Base-by-base conservation (phyloP, 2,888 invertebrate species). In the Globia sparganii region DNA sequence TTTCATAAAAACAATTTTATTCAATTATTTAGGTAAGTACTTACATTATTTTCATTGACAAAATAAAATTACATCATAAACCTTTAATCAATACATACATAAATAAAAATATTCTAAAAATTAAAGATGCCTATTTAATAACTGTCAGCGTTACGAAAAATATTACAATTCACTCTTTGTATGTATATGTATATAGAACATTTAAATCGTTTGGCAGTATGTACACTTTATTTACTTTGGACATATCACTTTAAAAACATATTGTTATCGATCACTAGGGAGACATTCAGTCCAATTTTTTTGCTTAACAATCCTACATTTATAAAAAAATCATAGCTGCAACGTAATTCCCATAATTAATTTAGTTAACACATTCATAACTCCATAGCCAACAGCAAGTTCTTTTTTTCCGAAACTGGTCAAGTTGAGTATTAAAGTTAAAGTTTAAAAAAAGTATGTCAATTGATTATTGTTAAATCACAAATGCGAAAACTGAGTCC, bases 121-220 rank as follows among this genome's bases (percentile, higher is more conserved):
- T 80, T 81, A 81, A 72, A 78, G 72, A 81, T 85, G 84, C 84
- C 75, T 81, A 80, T 77, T 79, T 68, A 85, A 62, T 85, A 83
- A 64, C 80, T 72, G 83, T 85, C 82, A 85, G 83, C 83, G 75
- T 86, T 89, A 89, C 81, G 84, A 88, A 89, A 89, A 89, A 89
- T 89, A 89, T 88, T 86, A 87, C 80, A 83, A 81, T 88, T 86
- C 86, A 87, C 85, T 87, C 86, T 89, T 81, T 83, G 78, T 85
- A 75, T 88, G 79, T 88, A 86, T 85, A 86, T 88, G 85, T 85
- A 86, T 86, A 86, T 88, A 89, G 80, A 89, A 83, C 75, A 78
- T 85, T 87, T 80, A 81, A 87, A 82, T 82, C 71, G 84, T 89
- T 89, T 89, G 88, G 87, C 89, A 87, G 83, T 89, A 87, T 87